These are phyloP conservation scores for Atractosteus spatula DNA, from an alignment of 2,113 vertebrate genomes.

Conservation along the genomic window DNA sequence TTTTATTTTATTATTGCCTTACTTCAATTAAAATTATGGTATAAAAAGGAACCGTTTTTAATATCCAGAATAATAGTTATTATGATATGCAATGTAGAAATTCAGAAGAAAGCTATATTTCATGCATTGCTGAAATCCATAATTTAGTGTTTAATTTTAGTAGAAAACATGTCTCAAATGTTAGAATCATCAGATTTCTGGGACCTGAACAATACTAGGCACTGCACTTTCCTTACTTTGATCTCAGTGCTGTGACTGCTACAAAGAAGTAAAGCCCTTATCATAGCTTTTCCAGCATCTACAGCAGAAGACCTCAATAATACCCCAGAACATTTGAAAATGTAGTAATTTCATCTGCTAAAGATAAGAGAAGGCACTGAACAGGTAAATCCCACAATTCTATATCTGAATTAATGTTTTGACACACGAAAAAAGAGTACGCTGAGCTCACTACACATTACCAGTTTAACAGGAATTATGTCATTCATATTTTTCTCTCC, in stretches of 20 bases:
- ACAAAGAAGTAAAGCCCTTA: slow-evolving; percentile 86
- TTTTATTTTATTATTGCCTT: too few species aligned
- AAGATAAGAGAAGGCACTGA: slow-evolving; percentile 83
- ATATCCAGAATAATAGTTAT: too few species aligned
- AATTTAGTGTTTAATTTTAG: slow-evolving; percentile 15
- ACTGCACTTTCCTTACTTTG: slow-evolving; percentile 76
- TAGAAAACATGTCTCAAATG: slow-evolving; percentile 50
- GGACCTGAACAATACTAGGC: slow-evolving; percentile 50
- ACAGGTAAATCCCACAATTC: slow-evolving; percentile 85
- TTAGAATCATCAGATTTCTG: slow-evolving; percentile 71
- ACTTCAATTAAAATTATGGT: too few species aligned
- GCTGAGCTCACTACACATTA: slow-evolving; percentile 56
- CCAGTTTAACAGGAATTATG: slow-evolving; percentile 54
- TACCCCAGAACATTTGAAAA: slow-evolving; percentile 80
- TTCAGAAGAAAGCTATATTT: too few species aligned
- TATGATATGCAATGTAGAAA: too few species aligned
- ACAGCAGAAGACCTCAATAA: slow-evolving; percentile 79
- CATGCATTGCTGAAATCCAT: neutral
- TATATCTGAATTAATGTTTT: slow-evolving; percentile 77
- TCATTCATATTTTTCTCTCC: slow-evolving; percentile 52
- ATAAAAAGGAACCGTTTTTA: too few species aligned
- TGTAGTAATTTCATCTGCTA: slow-evolving; percentile 76
- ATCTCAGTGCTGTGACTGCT: slow-evolving; percentile 78
- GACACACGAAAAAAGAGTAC: slow-evolving; percentile 72
- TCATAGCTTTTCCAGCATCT: slow-evolving; percentile 82